These are phyloP conservation scores for Eleutherodactylus coqui DNA, from an alignment of 2,797 vertebrate species.

Conservation along the genomic window DNA sequence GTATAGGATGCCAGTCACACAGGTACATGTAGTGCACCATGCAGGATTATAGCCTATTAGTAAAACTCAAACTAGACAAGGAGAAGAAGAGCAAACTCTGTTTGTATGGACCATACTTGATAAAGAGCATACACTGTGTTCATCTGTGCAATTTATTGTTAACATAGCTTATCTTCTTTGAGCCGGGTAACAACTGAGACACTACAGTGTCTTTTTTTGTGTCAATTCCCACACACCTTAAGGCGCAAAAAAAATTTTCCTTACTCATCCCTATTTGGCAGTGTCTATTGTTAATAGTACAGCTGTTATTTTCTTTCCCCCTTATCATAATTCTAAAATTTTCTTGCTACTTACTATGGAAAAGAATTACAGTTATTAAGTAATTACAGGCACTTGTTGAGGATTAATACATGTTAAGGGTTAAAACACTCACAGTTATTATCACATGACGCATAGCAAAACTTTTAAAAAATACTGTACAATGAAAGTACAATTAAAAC, in stretches of 20 bases:
- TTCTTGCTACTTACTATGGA: neutral
- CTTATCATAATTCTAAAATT: neutral
- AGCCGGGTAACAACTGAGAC: neutral
- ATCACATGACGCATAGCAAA: neutral
- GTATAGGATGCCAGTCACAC: no score
- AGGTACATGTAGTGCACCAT: no score
- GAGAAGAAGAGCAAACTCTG: no score
- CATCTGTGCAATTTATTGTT: no score
- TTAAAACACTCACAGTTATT: neutral
- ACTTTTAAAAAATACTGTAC: neutral
- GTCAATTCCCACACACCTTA: slow-evolving; percentile 18
- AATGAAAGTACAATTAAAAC: neutral
- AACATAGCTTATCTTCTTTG: no score
- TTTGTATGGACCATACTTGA: no score
- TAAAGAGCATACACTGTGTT: no score
- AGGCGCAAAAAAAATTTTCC: neutral
- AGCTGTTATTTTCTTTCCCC: slow-evolving; percentile 5
- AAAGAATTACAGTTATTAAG: neutral
- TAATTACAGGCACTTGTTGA: neutral
- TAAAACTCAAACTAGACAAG: no score
- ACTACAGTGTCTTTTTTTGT: neutral
- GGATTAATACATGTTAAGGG: neutral
- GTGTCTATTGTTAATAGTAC: neutral
- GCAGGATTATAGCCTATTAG: no score
- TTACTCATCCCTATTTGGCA: neutral